Evolutionary conservation across 2,888 invertebrate species (phyloP), one percentile per base, ranked within the genome.

Genomic region (Alviniconcha strummeri): DNA sequence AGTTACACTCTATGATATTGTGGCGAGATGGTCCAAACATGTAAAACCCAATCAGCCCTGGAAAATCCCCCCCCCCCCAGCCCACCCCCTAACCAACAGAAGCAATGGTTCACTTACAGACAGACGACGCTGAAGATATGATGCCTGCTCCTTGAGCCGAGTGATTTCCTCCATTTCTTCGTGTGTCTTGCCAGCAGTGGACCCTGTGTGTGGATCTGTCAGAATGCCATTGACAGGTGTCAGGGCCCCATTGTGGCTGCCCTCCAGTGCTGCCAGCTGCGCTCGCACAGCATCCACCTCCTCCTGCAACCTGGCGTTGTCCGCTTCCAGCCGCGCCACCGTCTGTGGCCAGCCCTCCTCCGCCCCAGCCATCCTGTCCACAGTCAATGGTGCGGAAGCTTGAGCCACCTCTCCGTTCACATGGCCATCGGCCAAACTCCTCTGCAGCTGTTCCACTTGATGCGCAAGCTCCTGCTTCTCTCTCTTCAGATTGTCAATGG

Each of bases 131-230:
- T 90, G 90, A 67, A 92, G 89, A 19, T 88, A 78, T 1, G 87
- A 84, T 55, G 91, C 88, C 82, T 91, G 90, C 52, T 88, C 88
- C 86, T 91, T 90, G 57, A 91, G 85, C 15, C 88, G 88, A 17
- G 88, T 85, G 74, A 90, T 87, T 79, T 89, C 84, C 82, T 90
- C 86, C 74, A 88, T 88, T 76, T 89, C 89, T 17, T 36, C 60
- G 36, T 55, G 52, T 11, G 15, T n/a, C n/a, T 75, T 52, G 52
- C 76, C 19, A 11, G 3, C 54, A 15, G 54, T 17, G 7, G 17
- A 15, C 17, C 52, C 77, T 15, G 79, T n/a, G 55, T 69, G 69
- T 19, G 15, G 13, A 11, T 52, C 54, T 15, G 9, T 11, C 81
- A 36, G 6, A 11, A 36, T 17, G 71, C 54, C 71, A 5, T 57